A percentile compares a stretch with the other conserved stretches of the same genome.
These are phyloP conservation scores for Chaetophractus vellerosus DNA, from an alignment of 2,797 vertebrate genomes.

Conservation along the genomic window DNA sequence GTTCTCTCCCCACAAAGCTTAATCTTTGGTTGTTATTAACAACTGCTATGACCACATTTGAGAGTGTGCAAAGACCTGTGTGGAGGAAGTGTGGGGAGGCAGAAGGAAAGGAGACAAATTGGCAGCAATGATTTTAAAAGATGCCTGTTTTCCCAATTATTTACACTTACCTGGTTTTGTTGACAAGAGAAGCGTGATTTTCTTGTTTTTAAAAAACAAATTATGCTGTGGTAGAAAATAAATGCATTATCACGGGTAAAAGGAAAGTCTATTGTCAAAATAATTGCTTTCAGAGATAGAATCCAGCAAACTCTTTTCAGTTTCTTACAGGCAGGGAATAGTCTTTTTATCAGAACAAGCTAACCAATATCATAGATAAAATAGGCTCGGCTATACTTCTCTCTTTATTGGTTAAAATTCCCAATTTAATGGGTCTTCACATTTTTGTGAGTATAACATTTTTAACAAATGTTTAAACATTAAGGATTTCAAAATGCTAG, in stretches of 20 bases:
- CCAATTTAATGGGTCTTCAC: background rate
- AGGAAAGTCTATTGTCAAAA: slow-evolving; percentile 81
- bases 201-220: slow-evolving; percentile 79
- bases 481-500: background rate
- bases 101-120: slow-evolving; percentile 41
- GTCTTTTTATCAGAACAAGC: slow-evolving; percentile 69
- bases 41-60: slow-evolving; percentile 54
- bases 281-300: slow-evolving; percentile 82
- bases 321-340: slow-evolving; percentile 67
- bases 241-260: slow-evolving; percentile 80
- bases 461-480: background rate
- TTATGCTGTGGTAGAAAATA: slow-evolving; percentile 79
- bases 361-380: slow-evolving; percentile 48
- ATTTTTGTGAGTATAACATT: slow-evolving; percentile 5
- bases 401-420: slow-evolving; percentile 27
- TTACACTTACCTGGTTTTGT: slow-evolving; percentile 79
- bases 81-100: background rate
- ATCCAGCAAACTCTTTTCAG: background rate
- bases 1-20: background rate
- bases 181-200: slow-evolving; percentile 74
- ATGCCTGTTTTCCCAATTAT: slow-evolving; percentile 75
- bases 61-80: background rate
- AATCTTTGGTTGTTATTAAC: slow-evolving; percentile 52
- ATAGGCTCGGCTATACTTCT: background rate
- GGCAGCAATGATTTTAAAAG: slow-evolving; percentile 70